Percentiles rank a stretch among this genome's conserved stretches.
Evolutionary conservation across 2,888 invertebrate species (phyloP).

Genomic region (Drosophila koepferae): DNA sequence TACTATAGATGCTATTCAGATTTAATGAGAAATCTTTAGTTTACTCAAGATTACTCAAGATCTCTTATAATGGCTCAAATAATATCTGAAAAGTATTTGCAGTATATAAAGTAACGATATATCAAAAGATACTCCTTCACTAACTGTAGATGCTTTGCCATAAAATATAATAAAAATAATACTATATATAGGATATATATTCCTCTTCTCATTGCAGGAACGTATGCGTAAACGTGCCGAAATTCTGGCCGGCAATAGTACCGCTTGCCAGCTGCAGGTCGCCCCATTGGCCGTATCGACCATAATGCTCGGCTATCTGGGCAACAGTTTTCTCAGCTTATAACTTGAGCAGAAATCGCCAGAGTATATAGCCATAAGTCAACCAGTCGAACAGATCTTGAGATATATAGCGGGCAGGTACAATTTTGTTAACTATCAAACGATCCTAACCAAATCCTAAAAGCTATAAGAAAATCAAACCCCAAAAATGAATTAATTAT

Average conservation of each 20-base stretch:
- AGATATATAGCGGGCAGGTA: constrained; percentile 40
- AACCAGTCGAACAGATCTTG: constrained; percentile 29
- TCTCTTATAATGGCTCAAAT: no score
- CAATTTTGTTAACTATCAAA: constrained; percentile 51
- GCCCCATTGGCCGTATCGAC: constrained; percentile 83
- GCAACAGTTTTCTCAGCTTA: constrained; percentile 81
- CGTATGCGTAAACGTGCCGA: constrained; percentile 87
- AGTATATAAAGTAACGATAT: no score
- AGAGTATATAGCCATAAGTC: constrained; percentile 41
- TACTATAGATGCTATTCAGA: no score
- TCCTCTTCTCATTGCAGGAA: constrained; percentile 81
- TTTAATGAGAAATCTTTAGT: no score
- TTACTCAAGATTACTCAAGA: no score
- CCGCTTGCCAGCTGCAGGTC: constrained; percentile 68
- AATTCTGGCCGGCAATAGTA: constrained; percentile 87
- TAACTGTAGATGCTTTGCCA: no score
- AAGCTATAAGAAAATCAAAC: constrained; percentile 15
- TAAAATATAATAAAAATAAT: no score
- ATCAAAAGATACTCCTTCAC: no score
- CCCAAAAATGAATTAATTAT: constrained; percentile 51
- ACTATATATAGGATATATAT: neutral
- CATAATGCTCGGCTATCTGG: constrained; percentile 80
- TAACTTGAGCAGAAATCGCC: constrained; percentile 79
- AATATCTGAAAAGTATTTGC: no score
- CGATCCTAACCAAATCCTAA: neutral